Evolutionary conservation across 2,888 invertebrate genomes (phyloP), one percentile per base, ranked within the genome.

Genomic region (Brenthis ino): DNA sequence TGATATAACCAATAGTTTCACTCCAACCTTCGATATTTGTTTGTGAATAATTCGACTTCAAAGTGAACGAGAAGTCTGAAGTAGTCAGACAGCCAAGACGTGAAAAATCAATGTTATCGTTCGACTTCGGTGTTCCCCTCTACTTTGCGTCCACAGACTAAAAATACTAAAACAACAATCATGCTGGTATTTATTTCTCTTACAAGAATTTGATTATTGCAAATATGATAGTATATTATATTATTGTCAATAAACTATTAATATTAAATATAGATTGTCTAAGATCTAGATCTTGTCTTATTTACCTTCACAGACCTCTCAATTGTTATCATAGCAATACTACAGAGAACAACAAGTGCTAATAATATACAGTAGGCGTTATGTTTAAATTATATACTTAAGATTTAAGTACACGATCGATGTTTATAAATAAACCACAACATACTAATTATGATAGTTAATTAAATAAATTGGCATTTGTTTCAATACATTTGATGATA

Each of bases 81-180:
- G 12, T 12, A 20, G 1, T 20, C 20, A 20, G 20, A 20, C 13
- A 54, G 33, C 37, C 12, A 47, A 28, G 28, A 28, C 28, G 67
- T 37, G 20, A 20, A 37, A 60, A 67, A 63, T 63, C 61, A 54
- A 61, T 61, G 50, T 61, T 61, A 63, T 67, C 48, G 28, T 28
- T 28, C 28, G 28, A 28, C 1, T 20, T 20, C 33, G 33, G 33
- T 66, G 61, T 57, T 33, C 16, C 20, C 20, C 14, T 2, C 48
- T 48, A 24, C 28, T 11, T 33, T 54, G 55, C 24, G 48, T 14
- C 16, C 58, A 55, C 57, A 69, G 56, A 53, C 6, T 33, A 33
- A n/a, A 63, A 53, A 47, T 8, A 20, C 12, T n/a, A 33, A 33
- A 13, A 56, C 11, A 33, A 20, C 20, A 0, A 13, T 55, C 24